phyloP scores from a whole-genome alignment of 2,113 vertebrate genomes.

The Nannobrachium achirus region DNA sequence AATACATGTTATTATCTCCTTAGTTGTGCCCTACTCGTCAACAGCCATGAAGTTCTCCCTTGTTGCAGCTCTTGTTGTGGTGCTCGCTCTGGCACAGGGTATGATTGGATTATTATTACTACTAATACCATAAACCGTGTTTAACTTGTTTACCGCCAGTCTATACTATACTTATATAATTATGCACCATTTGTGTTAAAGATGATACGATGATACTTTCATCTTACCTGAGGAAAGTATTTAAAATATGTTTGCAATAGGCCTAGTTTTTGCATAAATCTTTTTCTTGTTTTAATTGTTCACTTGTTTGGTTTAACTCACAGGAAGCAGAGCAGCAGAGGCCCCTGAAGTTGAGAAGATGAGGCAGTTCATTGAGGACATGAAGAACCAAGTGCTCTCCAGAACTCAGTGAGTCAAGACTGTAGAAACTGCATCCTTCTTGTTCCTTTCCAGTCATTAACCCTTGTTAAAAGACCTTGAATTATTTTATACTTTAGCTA shows the following conservation, averaged over 20 bases:
- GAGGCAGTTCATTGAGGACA: slow-evolving; percentile 46
- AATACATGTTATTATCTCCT: slow-evolving; percentile 12
- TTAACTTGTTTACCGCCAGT: neutral
- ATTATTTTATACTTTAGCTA: too few relatives aligned
- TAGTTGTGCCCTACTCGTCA: slow-evolving; percentile 50
- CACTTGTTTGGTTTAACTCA: neutral
- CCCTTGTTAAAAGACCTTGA: too few relatives aligned
- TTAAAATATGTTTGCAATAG: neutral
- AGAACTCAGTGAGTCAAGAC: slow-evolving; percentile 66
- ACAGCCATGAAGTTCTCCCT: slow-evolving; percentile 75
- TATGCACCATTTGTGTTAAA: too few relatives aligned
- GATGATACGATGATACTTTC: too few relatives aligned
- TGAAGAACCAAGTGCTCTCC: slow-evolving; percentile 55
- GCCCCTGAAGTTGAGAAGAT: slow-evolving; percentile 26
- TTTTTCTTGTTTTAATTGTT: neutral
- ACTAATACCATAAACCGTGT: neutral
- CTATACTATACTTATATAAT: neutral
- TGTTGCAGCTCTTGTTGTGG: slow-evolving; percentile 52
- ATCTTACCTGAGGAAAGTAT: neutral
- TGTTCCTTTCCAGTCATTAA: too few relatives aligned
- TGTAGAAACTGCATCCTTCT: neutral
- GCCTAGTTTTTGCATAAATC: too few relatives aligned
- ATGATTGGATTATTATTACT: neutral
- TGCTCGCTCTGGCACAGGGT: slow-evolving; percentile 72
- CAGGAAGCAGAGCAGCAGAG: slow-evolving; percentile 63